A percentile compares a stretch with the other conserved stretches of the same genome.
Conservation (phyloP, 2,888 invertebrate species). For the Nematopogon swammerdamellus region DNA sequence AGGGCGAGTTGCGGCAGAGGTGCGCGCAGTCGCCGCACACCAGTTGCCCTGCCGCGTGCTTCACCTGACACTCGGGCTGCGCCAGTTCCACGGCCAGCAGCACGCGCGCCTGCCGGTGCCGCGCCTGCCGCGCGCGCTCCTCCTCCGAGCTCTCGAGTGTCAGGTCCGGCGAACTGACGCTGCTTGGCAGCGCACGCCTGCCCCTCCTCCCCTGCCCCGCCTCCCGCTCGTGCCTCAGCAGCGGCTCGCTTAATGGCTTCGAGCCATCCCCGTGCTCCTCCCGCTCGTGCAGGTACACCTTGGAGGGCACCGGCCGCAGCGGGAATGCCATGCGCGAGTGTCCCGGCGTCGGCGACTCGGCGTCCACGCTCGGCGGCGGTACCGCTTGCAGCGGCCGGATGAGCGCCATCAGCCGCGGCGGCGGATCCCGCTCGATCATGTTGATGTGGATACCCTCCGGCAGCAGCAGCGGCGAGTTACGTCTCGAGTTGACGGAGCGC, state of each 20-base stretch:
- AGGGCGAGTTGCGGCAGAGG: slow-evolving; percentile 27
- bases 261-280: slow-evolving; percentile 18
- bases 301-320: slow-evolving; percentile 20
- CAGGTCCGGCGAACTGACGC: slow-evolving; percentile 47
- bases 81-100: slow-evolving; percentile 41
- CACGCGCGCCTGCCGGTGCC: slow-evolving; percentile 27
- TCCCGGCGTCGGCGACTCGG: slow-evolving; percentile 16
- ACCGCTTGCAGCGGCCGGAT: slow-evolving; percentile 25
- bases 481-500: slow-evolving; percentile 51
- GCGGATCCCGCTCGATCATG: slow-evolving; percentile 54
- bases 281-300: slow-evolving; percentile 14
- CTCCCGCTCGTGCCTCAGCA: slow-evolving; percentile 22
- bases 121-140: slow-evolving; percentile 10
- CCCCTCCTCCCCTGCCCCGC: slow-evolving; percentile 18
- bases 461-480: slow-evolving; percentile 37
- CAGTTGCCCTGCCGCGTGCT: slow-evolving; percentile 21
- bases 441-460: slow-evolving; percentile 65
- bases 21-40: slow-evolving; percentile 27
- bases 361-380: slow-evolving; percentile 18
- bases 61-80: slow-evolving; percentile 20
- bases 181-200: slow-evolving; percentile 23
- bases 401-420: slow-evolving; percentile 36
- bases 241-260: slow-evolving; percentile 42
- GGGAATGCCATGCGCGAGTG: slow-evolving; percentile 7
- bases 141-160: slow-evolving; percentile 16